phyloP scores from a whole-genome alignment of 2,113 vertebrate species.

The Spermophilus dauricus region DNA sequence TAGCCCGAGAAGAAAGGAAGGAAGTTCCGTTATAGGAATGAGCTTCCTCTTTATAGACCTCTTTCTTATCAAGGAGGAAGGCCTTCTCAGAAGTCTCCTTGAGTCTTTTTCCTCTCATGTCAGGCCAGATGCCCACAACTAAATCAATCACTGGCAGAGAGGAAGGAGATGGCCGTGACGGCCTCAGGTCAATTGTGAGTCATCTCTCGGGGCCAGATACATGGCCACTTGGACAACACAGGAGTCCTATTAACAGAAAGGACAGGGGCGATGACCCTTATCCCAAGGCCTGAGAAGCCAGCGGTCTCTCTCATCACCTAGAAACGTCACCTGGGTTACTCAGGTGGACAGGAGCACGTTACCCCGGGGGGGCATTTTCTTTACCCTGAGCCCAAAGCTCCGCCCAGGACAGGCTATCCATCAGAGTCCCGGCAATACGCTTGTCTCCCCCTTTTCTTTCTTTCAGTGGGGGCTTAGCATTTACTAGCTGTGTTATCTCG shows the following conservation, averaged over 20 bases:
- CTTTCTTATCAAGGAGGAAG: slow-evolving; percentile 36
- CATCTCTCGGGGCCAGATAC: not conserved
- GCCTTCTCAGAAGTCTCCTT: not conserved
- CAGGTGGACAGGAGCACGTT: not conserved
- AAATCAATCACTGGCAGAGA: slow-evolving; percentile 8
- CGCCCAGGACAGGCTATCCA: not conserved
- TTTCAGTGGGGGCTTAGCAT: not conserved
- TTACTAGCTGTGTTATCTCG: not conserved
- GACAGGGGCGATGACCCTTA: not conserved
- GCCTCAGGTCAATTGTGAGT: not conserved
- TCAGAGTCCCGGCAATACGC: not conserved
- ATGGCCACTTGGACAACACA: not conserved
- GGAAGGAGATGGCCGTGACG: not conserved
- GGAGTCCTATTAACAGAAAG: not conserved
- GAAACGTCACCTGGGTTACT: not conserved
- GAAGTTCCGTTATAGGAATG: not conserved
- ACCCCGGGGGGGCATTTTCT: not conserved
- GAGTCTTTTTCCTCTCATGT: not conserved
- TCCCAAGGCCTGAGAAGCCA: not conserved
- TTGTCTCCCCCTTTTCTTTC: not conserved
- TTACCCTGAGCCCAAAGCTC: not conserved
- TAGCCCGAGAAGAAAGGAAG: not conserved
- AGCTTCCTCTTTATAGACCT: not conserved
- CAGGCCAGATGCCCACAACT: not conserved
- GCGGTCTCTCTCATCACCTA: not conserved